Conservation (phyloP, 2,888 invertebrate genomes). For the Tetranychus piercei region DNA sequence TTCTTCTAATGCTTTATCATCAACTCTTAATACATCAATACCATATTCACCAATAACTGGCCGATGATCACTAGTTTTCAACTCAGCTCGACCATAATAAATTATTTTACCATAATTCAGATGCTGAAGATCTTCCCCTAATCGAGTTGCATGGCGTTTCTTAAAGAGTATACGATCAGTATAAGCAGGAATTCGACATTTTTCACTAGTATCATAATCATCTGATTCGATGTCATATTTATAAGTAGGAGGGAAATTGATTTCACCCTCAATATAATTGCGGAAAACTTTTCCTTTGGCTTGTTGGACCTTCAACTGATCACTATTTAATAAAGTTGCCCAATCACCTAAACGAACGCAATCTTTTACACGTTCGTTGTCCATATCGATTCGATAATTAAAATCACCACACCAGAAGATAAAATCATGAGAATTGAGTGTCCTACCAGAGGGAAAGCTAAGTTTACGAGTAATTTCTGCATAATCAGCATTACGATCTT, state of each 20-base stretch:
- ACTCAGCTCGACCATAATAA: conserved; percentile 76
- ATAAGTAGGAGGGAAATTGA: conserved; percentile 85
- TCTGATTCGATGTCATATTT: conserved; percentile 97
- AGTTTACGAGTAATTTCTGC: conserved; percentile 76
- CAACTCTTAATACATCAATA: conserved; percentile 62
- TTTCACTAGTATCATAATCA: conserved; percentile 97
- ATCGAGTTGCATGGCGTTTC: conserved; percentile 28
- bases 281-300: conserved; percentile 44
- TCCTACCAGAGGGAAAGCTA: conserved; percentile 68
- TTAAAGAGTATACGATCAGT: conserved; percentile 93
- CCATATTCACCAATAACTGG: conserved; percentile 83
- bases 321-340: conserved; percentile 55
- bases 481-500: conserved; percentile 87
- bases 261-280: conserved; percentile 76
- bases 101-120: conserved; percentile 59
- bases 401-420: conserved; percentile 99
- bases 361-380: conserved; percentile 77
- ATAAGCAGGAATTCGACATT: conserved; percentile 90
- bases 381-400: conserved; percentile 76
- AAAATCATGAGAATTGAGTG: conserved; percentile 84
- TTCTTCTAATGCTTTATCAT: conserved; percentile 51
- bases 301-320: conserved; percentile 54
- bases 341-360: conserved; percentile 56
- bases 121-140: conserved; percentile 19
- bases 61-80: conserved; percentile 87